Evolutionary conservation across 2,888 invertebrate species (phyloP), one percentile per base, ranked within the genome.

Genomic region (Eupsilia transversa): DNA sequence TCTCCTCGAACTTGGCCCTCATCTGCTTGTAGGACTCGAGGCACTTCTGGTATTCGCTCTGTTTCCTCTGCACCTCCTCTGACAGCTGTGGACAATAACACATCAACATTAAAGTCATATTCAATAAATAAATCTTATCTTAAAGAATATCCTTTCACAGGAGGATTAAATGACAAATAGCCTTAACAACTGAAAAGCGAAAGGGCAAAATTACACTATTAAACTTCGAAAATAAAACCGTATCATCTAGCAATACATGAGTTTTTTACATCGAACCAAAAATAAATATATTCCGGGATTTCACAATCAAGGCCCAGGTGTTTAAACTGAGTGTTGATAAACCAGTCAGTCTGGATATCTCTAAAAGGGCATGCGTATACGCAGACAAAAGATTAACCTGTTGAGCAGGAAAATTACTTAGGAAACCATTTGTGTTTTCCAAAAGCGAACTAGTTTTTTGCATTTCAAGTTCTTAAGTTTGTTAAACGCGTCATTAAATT

Each of bases 1-100:
- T 98, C 93, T 99, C 99, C 94, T 99, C 99, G 93, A 99, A 99
- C 94, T 99, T 98, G 74, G 98, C 97, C 92, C 99, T 97, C 97
- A 99, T 98, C 88, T 98, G 97, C 93, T 98, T 98, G 95, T 99
- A 99, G 71, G 98, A 97, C 93, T 99, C 99, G 84, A 99, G 96
- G 93, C 98, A 98, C 95, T 99, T 99, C 94, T 98, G 98, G 96
- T 99, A 99, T 94, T 99, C 99, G 85, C 97, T 97, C 94, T 99
- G 98, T 92, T 98, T 98, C 88, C 98, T 97, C 83, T 97, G 97
- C 54, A 99, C 98, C 90, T 98, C 98, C 90, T 99, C 99, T 69
- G 98, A 98, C 75, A 99, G 96, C 99, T 99, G 97, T 38, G 96
- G 97, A 93, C 91, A 93, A 93, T 87, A 86, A 87, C 85, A 87